Percentiles rank a stretch among this genome's conserved stretches.
Conservation (phyloP, 2,113 vertebrate species). For the Equus przewalskii region DNA sequence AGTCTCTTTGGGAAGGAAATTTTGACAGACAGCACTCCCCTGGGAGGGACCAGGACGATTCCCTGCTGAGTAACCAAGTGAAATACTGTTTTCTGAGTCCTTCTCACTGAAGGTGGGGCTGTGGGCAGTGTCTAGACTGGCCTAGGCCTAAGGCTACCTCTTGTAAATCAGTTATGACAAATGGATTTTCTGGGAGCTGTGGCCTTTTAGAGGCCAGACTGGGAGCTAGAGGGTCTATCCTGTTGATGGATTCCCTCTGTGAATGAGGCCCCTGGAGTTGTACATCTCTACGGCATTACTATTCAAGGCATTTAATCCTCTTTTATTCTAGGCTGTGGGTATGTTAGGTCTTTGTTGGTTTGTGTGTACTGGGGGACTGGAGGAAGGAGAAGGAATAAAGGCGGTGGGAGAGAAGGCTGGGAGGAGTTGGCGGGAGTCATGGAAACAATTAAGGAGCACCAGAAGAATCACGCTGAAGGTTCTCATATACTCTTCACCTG, state of each 20-base stretch:
- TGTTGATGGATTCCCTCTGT: neutral
- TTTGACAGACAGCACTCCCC: neutral
- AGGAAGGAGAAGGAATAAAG: neutral
- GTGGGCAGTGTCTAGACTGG: constrained; percentile 46
- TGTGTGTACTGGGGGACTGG: neutral
- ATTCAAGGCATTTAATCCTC: neutral
- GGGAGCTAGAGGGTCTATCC: neutral
- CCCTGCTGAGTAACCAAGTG: constrained; percentile 26
- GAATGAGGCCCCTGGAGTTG: neutral
- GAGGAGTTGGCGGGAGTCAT: neutral
- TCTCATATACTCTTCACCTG: neutral
- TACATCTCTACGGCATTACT: neutral
- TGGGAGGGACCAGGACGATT: constrained; percentile 41
- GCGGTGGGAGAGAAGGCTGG: neutral
- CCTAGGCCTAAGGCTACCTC: constrained; percentile 49
- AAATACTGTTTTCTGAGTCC: constrained; percentile 42
- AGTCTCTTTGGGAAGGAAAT: constrained; percentile 44
- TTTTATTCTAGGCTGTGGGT: neutral
- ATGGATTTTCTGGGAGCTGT: neutral
- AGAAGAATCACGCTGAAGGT: neutral
- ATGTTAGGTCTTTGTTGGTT: neutral
- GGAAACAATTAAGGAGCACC: neutral
- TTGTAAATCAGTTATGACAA: constrained; percentile 37
- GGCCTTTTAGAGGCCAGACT: neutral
- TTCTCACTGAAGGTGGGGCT: neutral